A percentile compares a stretch with the other conserved stretches of the same genome.
Evolutionary conservation across 2,888 invertebrate species (phyloP).

Genomic region (Pinctada fucata): DNA sequence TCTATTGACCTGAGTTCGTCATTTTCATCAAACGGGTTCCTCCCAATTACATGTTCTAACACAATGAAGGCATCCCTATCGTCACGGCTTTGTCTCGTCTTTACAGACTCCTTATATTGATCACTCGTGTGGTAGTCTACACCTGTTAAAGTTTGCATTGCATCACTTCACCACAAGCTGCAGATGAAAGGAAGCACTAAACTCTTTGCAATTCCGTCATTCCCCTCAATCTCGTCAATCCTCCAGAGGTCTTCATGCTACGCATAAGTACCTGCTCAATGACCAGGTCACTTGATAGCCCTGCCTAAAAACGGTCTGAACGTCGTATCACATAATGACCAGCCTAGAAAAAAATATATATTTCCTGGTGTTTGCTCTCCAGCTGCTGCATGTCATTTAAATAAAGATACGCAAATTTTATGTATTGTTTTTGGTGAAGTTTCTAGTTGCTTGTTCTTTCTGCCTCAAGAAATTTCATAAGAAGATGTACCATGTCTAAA

Average conservation of each 20-base stretch:
- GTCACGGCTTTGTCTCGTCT: conserved; percentile 33
- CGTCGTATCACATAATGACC: conserved; percentile 41
- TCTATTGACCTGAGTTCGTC: conserved; percentile 47
- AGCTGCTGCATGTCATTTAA: conserved; percentile 33
- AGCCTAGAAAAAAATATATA: conserved; percentile 32
- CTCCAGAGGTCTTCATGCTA: conserved; percentile 51
- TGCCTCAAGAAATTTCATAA: conserved; percentile 44
- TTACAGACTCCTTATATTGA: conserved; percentile 44
- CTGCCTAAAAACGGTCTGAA: conserved; percentile 40
- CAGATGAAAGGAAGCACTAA: conserved; percentile 44
- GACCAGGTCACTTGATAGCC: conserved; percentile 40
- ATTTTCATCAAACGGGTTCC: conserved; percentile 48
- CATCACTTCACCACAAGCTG: conserved; percentile 40
- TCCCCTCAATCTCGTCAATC: conserved; percentile 45
- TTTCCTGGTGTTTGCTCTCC: conserved; percentile 21
- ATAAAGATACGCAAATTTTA: conserved; percentile 43
- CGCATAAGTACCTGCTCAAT: conserved; percentile 53
- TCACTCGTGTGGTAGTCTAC: conserved; percentile 39
- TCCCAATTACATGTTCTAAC: conserved; percentile 36
- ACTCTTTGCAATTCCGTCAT: conserved; percentile 38
- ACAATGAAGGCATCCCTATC: conserved; percentile 39
- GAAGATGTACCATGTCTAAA: conserved; percentile 36
- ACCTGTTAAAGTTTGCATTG: conserved; percentile 43
- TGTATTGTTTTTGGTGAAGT: conserved; percentile 45
- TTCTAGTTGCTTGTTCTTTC: conserved; percentile 54